Conservation (phyloP, 92 coral and sea anemone species). For the Micromussa lordhowensis region DNA sequence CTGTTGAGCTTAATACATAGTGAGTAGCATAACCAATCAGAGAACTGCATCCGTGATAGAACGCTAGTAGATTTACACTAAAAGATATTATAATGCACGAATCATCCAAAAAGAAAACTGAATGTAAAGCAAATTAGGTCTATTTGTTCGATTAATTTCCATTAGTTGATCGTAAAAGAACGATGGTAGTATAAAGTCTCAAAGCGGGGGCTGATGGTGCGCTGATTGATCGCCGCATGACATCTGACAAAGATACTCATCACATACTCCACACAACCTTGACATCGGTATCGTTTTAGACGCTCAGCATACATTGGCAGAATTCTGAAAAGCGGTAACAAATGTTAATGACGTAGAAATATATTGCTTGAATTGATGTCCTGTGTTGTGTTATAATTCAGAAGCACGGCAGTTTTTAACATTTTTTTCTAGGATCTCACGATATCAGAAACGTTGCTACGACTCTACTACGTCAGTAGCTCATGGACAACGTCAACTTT, state of each 20-base stretch:
- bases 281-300: background rate
- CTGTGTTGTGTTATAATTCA: background rate
- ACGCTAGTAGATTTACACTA: too few species aligned
- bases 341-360: background rate
- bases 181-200: background rate
- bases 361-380: background rate
- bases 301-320: background rate
- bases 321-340: background rate
- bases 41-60: too few species aligned
- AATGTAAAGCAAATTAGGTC: background rate
- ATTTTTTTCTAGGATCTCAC: background rate
- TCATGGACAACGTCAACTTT: slow-evolving; percentile 1
- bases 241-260: background rate
- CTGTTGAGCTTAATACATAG: too few species aligned
- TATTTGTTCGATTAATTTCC: background rate
- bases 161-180: background rate
- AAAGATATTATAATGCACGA: background rate
- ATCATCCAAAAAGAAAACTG: background rate
- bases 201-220: background rate
- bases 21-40: too few species aligned
- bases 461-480: background rate
- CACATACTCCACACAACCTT: background rate
- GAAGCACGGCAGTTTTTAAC: background rate
- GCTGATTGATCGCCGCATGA: background rate
- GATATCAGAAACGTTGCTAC: background rate